Base-by-base conservation (phyloP, 2,113 vertebrate species). In the Ornithorhynchus anatinus region DNA sequence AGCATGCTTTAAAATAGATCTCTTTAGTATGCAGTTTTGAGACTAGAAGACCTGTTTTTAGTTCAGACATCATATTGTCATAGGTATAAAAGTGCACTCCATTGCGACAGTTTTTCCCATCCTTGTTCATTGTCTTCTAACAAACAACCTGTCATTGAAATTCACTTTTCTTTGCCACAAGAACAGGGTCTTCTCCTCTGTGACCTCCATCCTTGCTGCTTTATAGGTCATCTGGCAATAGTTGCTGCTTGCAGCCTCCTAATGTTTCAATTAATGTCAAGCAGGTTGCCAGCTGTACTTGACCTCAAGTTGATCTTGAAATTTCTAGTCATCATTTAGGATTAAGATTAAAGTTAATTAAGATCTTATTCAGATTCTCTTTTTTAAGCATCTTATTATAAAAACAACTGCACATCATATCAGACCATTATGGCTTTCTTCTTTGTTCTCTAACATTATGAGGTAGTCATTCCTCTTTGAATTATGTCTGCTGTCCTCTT, bases 381-480 rank as follows among this genome's bases (percentile, higher is more conserved):
- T n/a, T n/a, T n/a, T n/a, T n/a, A n/a, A n/a, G n/a, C n/a, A 19
- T 19, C 8, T 4, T 1, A 0, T 40, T 5, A 12, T 4, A n/a
- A n/a, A n/a, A n/a, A n/a, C n/a, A n/a, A n/a, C n/a, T n/a, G n/a
- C n/a, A n/a, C 3, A 0, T 25, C 6, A 0, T 1, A 8, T 14
- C 40, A 25, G 27, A 19, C 4, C 35, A 51, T 19, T 5, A 3
- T 29, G 1, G 15, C 16, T 10, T 22, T 19, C 22, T 39, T n/a
- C 65, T 11, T 15, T 6, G 29, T 14, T 13, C 35, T 20, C 11
- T 6, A 12, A 1, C 7, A 2, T 7, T 3, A 5, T 23, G 32
- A n/a, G 25, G 25, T 15, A 25, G 7, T 4, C 6, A 2, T 7
- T 12, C 25, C 15, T 31, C 53, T 4, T 16, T 16, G 25, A 8